Evolutionary conservation across 2,888 invertebrate species (phyloP).

Genomic region (Alviniconcha strummeri): DNA sequence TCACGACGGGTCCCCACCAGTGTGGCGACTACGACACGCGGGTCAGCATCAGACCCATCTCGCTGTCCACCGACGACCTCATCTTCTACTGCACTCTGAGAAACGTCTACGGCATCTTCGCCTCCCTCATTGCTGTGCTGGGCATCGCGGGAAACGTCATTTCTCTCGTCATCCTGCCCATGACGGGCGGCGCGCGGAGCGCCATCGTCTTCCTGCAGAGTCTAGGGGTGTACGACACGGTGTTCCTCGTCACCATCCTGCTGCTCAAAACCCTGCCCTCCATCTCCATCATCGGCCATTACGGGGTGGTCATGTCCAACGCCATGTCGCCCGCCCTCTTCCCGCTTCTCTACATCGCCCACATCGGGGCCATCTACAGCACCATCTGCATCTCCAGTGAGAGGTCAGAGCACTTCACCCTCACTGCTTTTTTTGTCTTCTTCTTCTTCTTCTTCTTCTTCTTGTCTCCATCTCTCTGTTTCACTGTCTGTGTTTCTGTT

Average conservation of each 20-base stretch:
- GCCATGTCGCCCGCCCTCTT: conserved; percentile 35
- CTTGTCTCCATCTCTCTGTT: not conserved
- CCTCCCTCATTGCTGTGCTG: conserved; percentile 23
- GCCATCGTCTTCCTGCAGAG: conserved; percentile 37
- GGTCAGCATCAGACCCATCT: not conserved
- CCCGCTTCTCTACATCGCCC: conserved; percentile 30
- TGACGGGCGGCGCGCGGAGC: conserved; percentile 34
- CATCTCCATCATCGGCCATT: conserved; percentile 32
- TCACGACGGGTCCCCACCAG: conserved; percentile 33
- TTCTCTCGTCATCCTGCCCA: conserved; percentile 37
- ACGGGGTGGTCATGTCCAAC: conserved; percentile 34
- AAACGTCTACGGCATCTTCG: conserved; percentile 35
- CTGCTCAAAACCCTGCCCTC: conserved; percentile 34
- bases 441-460: not conserved
- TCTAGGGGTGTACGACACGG: conserved; percentile 37
- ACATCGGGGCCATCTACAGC: conserved; percentile 38
- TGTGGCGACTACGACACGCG: conserved; percentile 37
- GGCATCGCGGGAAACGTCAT: conserved; percentile 36
- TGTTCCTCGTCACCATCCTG: conserved; percentile 31
- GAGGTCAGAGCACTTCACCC: conserved; percentile 9
- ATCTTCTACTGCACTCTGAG: conserved; percentile 32
- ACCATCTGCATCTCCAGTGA: conserved; percentile 40
- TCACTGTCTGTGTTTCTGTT: not conserved
- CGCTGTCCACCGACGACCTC: conserved; percentile 17
- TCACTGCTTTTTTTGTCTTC: not conserved